Base-by-base conservation (phyloP, 2,113 vertebrate genomes). In the Ceyx margarethae region DNA sequence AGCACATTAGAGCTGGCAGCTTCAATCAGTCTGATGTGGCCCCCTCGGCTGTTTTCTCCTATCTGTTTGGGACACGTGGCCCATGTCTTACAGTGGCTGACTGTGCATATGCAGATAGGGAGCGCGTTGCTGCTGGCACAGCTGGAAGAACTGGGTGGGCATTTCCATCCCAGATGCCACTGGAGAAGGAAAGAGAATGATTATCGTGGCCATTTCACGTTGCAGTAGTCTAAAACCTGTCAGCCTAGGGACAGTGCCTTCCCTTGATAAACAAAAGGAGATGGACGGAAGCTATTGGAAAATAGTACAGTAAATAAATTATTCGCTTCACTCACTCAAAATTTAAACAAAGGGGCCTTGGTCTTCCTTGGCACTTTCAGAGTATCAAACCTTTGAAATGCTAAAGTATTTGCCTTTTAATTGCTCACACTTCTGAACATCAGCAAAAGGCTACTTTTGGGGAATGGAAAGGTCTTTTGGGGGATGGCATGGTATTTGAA, bases 1-100 rank as follows among this genome's bases (percentile, higher is more conserved):
- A 66, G 9, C 3, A 0, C 81, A 5, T 21, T 22, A 5, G 37
- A 85, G 86, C 92, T 94, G 94, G 90, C 92, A 93, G 68, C 78
- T 78, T 61, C 78, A 37, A 10, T 85, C 93, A 65, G 57, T 56
- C 68, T 65, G 85, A 64, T 22, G 18, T 13, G 48, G 67, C 68
- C 91, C 89, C 58, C 46, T 23, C 68, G 91, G 94, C 93, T 90
- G 81, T 81, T 92, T 25, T 54, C 75, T 71, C 29, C 91, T 92
- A 10, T 92, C 90, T 46, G 42, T 17, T 74, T 6, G 85, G 91
- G 85, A 76, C 94, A 87, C 48, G 18, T 53, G 79, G 43, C 72
- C 60, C 42, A 2, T 66, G 72, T 51, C 67, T 81, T 62, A 48
- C 9, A 5, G 56, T 42, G 89, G 15, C 68, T 64, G 48, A 3